Evolutionary conservation across 2,888 invertebrate species (phyloP).

Genomic region (Nasonia oneida): DNA sequence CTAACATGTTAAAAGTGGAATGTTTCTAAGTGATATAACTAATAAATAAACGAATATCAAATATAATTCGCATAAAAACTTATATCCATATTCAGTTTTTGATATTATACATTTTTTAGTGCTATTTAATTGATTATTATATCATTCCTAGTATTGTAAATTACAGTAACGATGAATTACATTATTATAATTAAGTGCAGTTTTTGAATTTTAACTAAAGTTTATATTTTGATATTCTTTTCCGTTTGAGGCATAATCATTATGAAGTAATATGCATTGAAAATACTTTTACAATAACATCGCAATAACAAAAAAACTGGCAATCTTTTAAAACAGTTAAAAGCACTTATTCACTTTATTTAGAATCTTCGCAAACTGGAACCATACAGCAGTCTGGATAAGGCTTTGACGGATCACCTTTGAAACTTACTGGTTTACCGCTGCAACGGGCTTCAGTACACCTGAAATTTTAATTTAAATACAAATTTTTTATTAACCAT

Average conservation of each 20-base stretch:
- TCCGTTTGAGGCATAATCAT: too few species aligned
- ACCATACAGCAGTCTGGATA: conserved; percentile 52
- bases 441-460: conserved; percentile 46
- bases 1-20: neutral
- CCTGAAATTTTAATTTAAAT: conserved; percentile 21
- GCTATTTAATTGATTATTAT: too few species aligned
- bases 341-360: neutral
- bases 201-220: too few species aligned
- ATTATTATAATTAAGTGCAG: too few species aligned
- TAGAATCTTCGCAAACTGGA: conserved; percentile 37
- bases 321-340: neutral
- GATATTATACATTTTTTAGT: too few species aligned
- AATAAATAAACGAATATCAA: too few species aligned
- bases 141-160: too few species aligned
- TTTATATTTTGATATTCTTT: too few species aligned
- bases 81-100: too few species aligned
- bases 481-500: neutral
- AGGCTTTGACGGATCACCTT: conserved; percentile 33
- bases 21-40: neutral
- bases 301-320: neutral
- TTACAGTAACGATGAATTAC: too few species aligned
- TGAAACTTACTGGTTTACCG: conserved; percentile 39
- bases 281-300: neutral
- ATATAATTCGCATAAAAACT: too few species aligned
- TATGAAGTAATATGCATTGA: too few species aligned